Conservation (phyloP, 2,888 invertebrate species). For the Trissonchulus sp. region DNA sequence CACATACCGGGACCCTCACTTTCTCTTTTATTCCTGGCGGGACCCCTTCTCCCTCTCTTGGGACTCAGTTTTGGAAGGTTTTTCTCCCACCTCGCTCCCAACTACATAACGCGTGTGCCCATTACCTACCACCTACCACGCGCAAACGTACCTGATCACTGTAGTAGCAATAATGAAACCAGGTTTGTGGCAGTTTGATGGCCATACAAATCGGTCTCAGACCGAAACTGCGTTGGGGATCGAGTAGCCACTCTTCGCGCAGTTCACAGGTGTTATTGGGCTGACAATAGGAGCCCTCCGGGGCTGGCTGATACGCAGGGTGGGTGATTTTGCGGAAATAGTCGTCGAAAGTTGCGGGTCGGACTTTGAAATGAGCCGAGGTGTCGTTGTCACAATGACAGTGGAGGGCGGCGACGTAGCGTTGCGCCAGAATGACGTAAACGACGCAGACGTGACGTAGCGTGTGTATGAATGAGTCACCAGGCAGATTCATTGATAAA, state of each 20-base stretch:
- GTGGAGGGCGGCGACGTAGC: no score
- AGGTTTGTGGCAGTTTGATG: neutral
- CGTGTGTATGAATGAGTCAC: no score
- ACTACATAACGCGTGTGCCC: no score
- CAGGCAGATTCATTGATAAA: no score
- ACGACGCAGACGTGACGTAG: no score
- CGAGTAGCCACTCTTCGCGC: neutral
- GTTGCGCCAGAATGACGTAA: no score
- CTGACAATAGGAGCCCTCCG: neutral
- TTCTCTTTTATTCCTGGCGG: no score
- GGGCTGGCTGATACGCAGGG: neutral
- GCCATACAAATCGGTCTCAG: neutral
- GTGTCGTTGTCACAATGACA: neutral
- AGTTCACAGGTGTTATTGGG: neutral
- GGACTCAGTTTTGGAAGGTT: no score
- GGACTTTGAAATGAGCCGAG: neutral
- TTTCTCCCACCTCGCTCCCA: no score
- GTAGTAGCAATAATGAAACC: neutral
- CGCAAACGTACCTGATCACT: neutral
- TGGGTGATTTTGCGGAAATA: neutral
- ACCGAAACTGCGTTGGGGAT: neutral
- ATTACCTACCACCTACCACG: no score
- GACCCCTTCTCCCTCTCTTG: no score
- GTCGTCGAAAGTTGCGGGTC: neutral
- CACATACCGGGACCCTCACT: no score